Base-by-base conservation (phyloP, 2,797 vertebrate genomes). In the Myotis findleyi region DNA sequence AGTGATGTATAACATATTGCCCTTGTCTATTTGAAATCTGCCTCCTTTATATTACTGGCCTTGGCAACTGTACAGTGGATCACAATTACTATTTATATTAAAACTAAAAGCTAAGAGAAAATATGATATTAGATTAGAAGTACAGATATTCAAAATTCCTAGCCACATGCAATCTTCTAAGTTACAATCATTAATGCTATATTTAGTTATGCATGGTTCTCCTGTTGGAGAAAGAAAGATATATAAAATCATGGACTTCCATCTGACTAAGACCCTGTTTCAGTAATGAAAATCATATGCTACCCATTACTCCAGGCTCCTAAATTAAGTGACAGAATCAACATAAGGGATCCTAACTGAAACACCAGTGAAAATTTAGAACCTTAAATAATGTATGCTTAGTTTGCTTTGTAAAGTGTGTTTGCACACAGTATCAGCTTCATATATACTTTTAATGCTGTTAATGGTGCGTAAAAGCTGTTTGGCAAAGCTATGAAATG, bases 51-150 rank as follows among this genome's bases (percentile, higher is more conserved):
- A 71, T 88, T 64, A 86, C 23, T 79, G 69, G 73, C 4, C n/a
- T 69, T 44, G 18, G 41, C 27, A 91, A 68, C 17, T 90, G 44
- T 57, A 81, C 3, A 53, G 14, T 14, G 55, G 66, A 68, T 77
- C 14, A 79, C 11, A 75, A 83, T 41, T 30, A 68, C 25, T 10
- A 79, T 86, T 88, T 89, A 68, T 49, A 36, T 83, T 62, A 92
- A 88, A 94, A 51, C 20, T 72, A 81, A 64, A 88, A 77, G 21
- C 27, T 89, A 81, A 93, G 23, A 88, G 88, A 95, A 90, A 82
- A 69, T 38, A 73, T 27, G 9, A 41, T 33, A 92, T 71, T 93
- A 68, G 73, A 55, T 79, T 51, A 21, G 47, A 88, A 91, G 25
- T 68, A 83, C 80, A 95, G 36, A 71, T 25, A 64, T 76, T 80